These are phyloP conservation scores for Carassius auratus DNA, from an alignment of 2,113 vertebrate genomes.

Conservation along the genomic window DNA sequence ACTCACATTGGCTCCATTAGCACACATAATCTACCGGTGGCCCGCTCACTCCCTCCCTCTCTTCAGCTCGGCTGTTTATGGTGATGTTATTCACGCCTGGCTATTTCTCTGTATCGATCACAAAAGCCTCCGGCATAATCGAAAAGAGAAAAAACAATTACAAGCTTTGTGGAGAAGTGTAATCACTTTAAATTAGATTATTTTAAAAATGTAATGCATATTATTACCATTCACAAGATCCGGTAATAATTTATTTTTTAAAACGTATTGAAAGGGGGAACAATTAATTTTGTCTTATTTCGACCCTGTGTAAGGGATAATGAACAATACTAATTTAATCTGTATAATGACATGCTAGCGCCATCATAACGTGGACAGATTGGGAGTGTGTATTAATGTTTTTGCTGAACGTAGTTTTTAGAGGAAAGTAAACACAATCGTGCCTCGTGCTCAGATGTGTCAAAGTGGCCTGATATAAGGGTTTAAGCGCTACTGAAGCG, in stretches of 20 bases:
- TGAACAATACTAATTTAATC: slow-evolving; percentile 32
- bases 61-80: slow-evolving; percentile 83
- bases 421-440: not conserved
- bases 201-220: slow-evolving; percentile 73
- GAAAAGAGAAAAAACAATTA: slow-evolving; percentile 92
- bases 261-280: slow-evolving; percentile 22
- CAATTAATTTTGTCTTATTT: slow-evolving; percentile 21
- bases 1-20: slow-evolving; percentile 84
- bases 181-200: slow-evolving; percentile 77
- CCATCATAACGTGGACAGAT: not conserved
- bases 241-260: slow-evolving; percentile 39
- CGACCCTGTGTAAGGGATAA: slow-evolving; percentile 15
- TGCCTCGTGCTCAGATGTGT: not conserved
- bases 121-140: slow-evolving; percentile 83
- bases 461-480: not conserved
- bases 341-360: slow-evolving; percentile 20
- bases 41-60: slow-evolving; percentile 74
- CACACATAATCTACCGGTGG: slow-evolving; percentile 79
- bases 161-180: slow-evolving; percentile 80
- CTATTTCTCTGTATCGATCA: slow-evolving; percentile 83
- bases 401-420: not conserved
- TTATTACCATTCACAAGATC: slow-evolving; percentile 22
- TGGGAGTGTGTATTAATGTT: not conserved
- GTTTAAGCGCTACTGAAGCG: not conserved
- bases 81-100: slow-evolving; percentile 80